Percentiles rank a stretch among this genome's conserved stretches.
Evolutionary conservation across 1,140 invertebrate genomes (phyloP).

Genomic region (Nephila pilipes): DNA sequence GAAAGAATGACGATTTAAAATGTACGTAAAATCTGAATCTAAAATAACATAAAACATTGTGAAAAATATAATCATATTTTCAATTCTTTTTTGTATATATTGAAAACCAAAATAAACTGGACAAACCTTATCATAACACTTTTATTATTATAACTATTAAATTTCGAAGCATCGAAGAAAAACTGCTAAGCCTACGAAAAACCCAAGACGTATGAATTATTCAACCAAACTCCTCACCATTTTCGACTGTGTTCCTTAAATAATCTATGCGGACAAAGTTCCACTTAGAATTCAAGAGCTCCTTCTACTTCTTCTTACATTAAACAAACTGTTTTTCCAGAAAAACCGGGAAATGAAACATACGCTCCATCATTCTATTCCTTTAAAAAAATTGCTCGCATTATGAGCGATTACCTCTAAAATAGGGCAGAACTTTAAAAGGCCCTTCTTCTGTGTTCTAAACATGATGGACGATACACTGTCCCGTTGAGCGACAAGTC

Average conservation of each 20-base stretch:
- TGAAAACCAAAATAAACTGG: background rate
- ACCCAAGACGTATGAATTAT: background rate
- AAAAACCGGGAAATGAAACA: background rate
- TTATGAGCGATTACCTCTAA: background rate
- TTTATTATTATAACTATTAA: background rate
- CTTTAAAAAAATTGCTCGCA: background rate
- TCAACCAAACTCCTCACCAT: background rate
- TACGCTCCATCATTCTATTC: background rate
- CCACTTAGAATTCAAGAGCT: background rate
- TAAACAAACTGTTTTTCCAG: background rate
- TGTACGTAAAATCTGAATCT: too few species aligned
- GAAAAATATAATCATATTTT: background rate
- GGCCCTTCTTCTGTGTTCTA: background rate
- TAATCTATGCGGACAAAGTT: constrained; percentile 6
- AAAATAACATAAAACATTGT: too few species aligned
- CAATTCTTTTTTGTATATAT: background rate
- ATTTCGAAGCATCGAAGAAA: background rate
- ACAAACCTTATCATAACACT: background rate
- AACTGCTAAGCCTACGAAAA: background rate
- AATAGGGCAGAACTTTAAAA: constrained; percentile 10
- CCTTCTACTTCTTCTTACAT: background rate
- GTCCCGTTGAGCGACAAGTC: constrained; percentile 24
- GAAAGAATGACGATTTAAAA: too few species aligned
- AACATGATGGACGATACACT: constrained; percentile 44
- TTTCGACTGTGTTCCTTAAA: background rate